Percentiles rank a stretch among this genome's conserved stretches.
These are phyloP conservation scores for Sprattus sprattus DNA, from an alignment of 2,113 vertebrate species.

Conservation along the genomic window DNA sequence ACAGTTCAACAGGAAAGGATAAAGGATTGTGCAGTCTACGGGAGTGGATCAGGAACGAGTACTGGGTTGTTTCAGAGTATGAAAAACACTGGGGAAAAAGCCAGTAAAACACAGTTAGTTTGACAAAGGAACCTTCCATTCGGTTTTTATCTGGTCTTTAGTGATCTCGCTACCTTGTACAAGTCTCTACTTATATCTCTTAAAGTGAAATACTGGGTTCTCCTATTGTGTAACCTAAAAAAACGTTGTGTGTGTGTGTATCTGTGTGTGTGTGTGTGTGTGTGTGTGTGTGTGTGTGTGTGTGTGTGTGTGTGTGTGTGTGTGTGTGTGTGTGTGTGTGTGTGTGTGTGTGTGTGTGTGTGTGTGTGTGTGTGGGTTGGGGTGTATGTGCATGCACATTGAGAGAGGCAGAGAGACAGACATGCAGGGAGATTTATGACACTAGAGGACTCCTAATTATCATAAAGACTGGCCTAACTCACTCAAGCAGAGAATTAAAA, in stretches of 20 bases:
- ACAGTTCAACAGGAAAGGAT: too few species aligned
- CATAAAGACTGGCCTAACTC: slow-evolving; percentile 95
- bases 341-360: slow-evolving; percentile 29
- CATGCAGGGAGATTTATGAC: slow-evolving; percentile 94
- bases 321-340: slow-evolving; percentile 46
- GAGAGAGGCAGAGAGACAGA: slow-evolving; percentile 73
- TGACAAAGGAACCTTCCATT: not conserved
- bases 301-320: slow-evolving; percentile 41
- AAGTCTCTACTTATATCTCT: not conserved
- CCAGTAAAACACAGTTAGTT: not conserved
- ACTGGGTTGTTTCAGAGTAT: not conserved
- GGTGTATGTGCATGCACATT: slow-evolving; percentile 65
- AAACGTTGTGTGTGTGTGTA: slow-evolving; percentile 47
- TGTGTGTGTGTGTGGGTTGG: not conserved
- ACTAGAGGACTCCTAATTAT: slow-evolving; percentile 89
- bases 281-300: slow-evolving; percentile 42
- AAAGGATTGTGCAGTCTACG: not conserved
- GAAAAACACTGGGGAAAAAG: not conserved
- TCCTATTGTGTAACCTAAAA: not conserved
- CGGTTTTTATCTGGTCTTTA: not conserved
- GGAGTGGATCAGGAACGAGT: not conserved
- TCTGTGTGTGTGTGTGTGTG: slow-evolving; percentile 36
- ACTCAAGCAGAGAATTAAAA: slow-evolving; percentile 99
- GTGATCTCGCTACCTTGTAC: not conserved
- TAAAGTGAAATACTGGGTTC: not conserved